phyloP scores from a whole-genome alignment of 2,888 invertebrate genomes.

The Protonemura montana region DNA sequence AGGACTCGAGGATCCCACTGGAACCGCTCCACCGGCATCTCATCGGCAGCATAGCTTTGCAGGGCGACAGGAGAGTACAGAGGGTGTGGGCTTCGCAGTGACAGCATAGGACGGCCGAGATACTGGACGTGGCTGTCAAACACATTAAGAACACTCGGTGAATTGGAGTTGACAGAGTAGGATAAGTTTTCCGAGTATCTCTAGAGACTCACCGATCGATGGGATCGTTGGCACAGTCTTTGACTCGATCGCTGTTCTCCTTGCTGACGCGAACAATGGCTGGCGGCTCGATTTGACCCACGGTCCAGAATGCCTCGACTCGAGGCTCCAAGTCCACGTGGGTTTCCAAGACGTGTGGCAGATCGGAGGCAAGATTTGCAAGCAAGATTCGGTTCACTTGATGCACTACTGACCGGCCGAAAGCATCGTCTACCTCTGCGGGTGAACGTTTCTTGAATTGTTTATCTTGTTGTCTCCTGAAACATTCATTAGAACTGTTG shows the following conservation, averaged over 20 bases:
- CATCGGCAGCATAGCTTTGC: constrained; percentile 66
- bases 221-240: constrained; percentile 60
- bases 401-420: constrained; percentile 65
- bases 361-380: constrained; percentile 66
- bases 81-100: constrained; percentile 74
- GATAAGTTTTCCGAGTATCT: no score
- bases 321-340: constrained; percentile 80
- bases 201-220: constrained; percentile 66
- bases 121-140: constrained; percentile 65
- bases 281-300: constrained; percentile 74
- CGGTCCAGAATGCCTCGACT: constrained; percentile 86
- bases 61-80: constrained; percentile 67
- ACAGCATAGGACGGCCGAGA: constrained; percentile 71
- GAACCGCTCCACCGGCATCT: constrained; percentile 66
- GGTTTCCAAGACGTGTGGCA: constrained; percentile 64
- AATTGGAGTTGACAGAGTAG: no score
- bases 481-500: no score
- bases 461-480: constrained; percentile 55
- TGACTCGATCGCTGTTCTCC: constrained; percentile 19
- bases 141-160: no score
- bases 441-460: constrained; percentile 49
- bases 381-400: constrained; percentile 75
- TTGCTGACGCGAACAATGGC: constrained; percentile 54
- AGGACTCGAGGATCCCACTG: constrained; percentile 68
- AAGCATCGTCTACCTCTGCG: constrained; percentile 46